These are phyloP conservation scores for Pimephales promelas DNA, from an alignment of 2,113 vertebrate species.

Conservation along the genomic window DNA sequence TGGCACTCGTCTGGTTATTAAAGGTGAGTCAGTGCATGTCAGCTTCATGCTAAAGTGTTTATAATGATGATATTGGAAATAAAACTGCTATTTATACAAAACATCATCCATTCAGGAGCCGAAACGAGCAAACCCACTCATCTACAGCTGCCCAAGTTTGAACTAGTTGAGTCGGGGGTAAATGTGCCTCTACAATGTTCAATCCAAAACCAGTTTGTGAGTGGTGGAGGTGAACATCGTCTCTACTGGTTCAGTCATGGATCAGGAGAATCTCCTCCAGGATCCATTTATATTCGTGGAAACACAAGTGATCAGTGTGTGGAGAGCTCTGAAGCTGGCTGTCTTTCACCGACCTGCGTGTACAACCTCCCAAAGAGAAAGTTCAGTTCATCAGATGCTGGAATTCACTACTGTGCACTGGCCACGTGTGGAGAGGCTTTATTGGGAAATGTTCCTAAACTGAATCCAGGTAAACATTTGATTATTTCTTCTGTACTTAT, in stretches of 20 bases:
- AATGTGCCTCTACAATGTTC: slow-evolving; percentile 55
- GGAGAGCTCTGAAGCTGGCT: background rate
- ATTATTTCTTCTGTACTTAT: background rate
- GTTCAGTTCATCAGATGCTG: slow-evolving; percentile 48
- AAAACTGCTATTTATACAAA: background rate
- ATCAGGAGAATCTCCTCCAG: slow-evolving; percentile 33
- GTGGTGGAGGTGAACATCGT: slow-evolving; percentile 39
- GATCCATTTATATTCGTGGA: slow-evolving; percentile 51
- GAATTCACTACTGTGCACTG: slow-evolving; percentile 58
- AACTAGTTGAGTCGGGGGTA: background rate
- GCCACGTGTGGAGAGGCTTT: slow-evolving; percentile 59
- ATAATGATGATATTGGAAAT: too few species aligned
- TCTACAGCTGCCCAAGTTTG: background rate
- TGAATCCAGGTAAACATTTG: background rate
- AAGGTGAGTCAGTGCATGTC: background rate
- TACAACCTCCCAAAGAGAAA: slow-evolving; percentile 56
- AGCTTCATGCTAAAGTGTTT: background rate
- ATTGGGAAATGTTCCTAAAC: slow-evolving; percentile 55
- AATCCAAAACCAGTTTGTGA: background rate
- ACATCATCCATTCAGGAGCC: background rate
- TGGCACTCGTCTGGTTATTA: slow-evolving; percentile 4
- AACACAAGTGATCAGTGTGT: slow-evolving; percentile 47
- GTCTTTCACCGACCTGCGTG: slow-evolving; percentile 47
- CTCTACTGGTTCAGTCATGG: slow-evolving; percentile 57
- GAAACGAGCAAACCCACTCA: background rate